Base-by-base conservation (phyloP, 1,140 invertebrate species). In the Bombus huntii region DNA sequence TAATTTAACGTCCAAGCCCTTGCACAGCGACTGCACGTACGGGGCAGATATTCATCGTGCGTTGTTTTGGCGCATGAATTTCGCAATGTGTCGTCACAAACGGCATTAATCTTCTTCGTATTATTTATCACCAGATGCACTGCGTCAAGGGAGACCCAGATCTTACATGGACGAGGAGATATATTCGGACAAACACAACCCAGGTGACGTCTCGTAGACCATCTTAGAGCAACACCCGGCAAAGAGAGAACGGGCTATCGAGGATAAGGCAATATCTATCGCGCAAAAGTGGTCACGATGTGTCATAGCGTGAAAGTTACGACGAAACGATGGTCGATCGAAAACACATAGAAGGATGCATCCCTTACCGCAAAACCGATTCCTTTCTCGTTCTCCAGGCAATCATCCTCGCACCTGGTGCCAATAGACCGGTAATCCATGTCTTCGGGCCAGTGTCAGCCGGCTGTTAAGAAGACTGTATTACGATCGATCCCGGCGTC, bases 371-470 rank as follows among this genome's bases (percentile, higher is more conserved):
- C 92, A 88, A 81, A 53, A 31, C 81, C 75, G 75, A 84, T 84
- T 84, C 88, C 92, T 76, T 93, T 94, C 75, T 93, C 93, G 89
- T 92, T 93, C 82, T 94, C 93, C 80, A 89, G 83, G 71, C 85
- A 79, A 74, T 93, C 93, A 77, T 94, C 93, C 79, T 93, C 92
- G 84, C 92, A 94, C 75, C 93, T 91, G 75, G 92, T 90, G 76
- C 92, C 93, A 91, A 57, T 42, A 78, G 66, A 93, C 85, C 92
- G 92, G 59, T 93, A 91, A 76, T 94, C 93, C 91, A 93, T 91
- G 84, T 85, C 70, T 90, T 62, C 85, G 87, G 73, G 89, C 81
- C 87, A 89, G 85, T 90, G 89, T 86, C 77, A 62, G 77, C 71
- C 65, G 88, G 82, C 85, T 77, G 82, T 66, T 84, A 39, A 65